phyloP scores from a whole-genome alignment of 2,888 invertebrate species.

The Ctena decussata region DNA sequence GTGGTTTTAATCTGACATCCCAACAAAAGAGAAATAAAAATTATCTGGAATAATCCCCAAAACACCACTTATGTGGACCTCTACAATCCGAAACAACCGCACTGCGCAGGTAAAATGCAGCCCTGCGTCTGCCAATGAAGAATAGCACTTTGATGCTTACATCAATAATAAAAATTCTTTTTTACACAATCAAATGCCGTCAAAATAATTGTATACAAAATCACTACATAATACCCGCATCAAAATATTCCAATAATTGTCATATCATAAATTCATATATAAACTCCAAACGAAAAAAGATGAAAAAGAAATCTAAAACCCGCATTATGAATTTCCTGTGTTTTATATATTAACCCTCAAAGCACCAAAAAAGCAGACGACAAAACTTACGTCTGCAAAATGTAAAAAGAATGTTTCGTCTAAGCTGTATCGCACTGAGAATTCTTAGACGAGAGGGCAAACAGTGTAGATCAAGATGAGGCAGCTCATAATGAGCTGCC shows the following conservation, averaged over 20 bases:
- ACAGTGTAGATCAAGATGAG: too few species aligned
- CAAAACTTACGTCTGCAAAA: too few species aligned
- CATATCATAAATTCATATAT: slow-evolving; percentile 10
- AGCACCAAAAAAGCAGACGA: too few species aligned
- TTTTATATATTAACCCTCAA: not conserved
- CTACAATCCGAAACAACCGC: not conserved
- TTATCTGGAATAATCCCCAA: too few species aligned
- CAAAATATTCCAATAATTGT: not conserved
- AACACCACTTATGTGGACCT: too few species aligned
- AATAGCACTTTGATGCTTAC: not conserved
- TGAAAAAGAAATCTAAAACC: not conserved
- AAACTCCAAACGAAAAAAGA: slow-evolving; percentile 11
- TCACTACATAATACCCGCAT: not conserved
- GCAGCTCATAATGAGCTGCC: too few species aligned
- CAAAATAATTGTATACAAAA: slow-evolving; percentile 15
- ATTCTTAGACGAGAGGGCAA: too few species aligned
- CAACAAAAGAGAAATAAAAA: too few species aligned
- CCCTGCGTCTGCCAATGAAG: not conserved
- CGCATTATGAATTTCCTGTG: not conserved
- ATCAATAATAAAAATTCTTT: not conserved
- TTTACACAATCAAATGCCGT: slow-evolving; percentile 20
- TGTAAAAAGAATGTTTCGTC: too few species aligned
- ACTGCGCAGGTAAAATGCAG: not conserved
- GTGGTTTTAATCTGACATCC: too few species aligned
- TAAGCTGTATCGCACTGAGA: too few species aligned